A percentile compares a stretch with the other conserved stretches of the same genome.
Evolutionary conservation across 2,888 invertebrate genomes (phyloP).

Genomic region (Sabatieria punctata): DNA sequence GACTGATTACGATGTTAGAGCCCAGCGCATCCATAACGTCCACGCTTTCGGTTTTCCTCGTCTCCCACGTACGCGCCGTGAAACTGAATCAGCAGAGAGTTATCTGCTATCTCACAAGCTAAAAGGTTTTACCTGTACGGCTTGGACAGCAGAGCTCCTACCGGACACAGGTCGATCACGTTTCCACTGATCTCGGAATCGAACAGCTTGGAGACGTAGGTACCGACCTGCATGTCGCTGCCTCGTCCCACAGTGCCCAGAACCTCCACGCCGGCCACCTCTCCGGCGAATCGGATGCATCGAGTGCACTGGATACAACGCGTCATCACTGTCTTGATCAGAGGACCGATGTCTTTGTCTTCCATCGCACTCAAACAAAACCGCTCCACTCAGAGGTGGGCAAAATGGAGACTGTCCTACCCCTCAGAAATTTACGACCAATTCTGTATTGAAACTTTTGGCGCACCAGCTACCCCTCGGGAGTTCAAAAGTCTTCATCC

Average conservation of each 20-base stretch:
- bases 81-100: constrained; percentile 48
- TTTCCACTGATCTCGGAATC: constrained; percentile 93
- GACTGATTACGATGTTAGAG: constrained; percentile 86
- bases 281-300: constrained; percentile 63
- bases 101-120: no score
- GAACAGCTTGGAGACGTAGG: constrained; percentile 95
- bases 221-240: constrained; percentile 91
- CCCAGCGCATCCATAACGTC: constrained; percentile 94
- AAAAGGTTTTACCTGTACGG: constrained; percentile 66
- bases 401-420: no score
- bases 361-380: constrained; percentile 68
- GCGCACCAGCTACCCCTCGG: no score
- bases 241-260: constrained; percentile 55
- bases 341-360: constrained; percentile 93
- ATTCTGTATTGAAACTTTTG: no score
- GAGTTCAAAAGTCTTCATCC: no score
- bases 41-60: constrained; percentile 72
- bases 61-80: constrained; percentile 95
- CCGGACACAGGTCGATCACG: constrained; percentile 93
- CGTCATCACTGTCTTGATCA: constrained; percentile 97
- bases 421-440: no score
- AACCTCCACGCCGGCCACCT: constrained; percentile 90
- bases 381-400: no score
- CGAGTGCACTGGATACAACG: constrained; percentile 97
- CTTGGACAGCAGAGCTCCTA: constrained; percentile 93